Conservation (phyloP, 2,888 invertebrate genomes). For the Allophyes oxyacanthae region DNA sequence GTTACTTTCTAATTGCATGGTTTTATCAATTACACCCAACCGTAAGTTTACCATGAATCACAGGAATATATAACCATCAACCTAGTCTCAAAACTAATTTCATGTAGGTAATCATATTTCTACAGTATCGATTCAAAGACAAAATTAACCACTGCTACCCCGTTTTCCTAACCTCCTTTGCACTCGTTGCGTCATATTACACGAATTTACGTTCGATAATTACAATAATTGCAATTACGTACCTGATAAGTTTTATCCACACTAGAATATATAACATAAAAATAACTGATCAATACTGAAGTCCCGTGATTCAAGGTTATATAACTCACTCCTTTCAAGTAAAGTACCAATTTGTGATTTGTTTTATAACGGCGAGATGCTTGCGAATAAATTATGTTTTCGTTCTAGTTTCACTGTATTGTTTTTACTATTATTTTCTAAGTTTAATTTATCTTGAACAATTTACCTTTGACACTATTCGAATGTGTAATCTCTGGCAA, state of each 20-base stretch:
- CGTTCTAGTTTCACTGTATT: slow-evolving; percentile 44
- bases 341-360: slow-evolving; percentile 68
- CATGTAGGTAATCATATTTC: slow-evolving; percentile 29
- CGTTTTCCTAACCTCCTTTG: slow-evolving; percentile 55
- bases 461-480: slow-evolving; percentile 85
- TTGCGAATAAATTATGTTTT: slow-evolving; percentile 42
- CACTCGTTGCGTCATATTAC: slow-evolving; percentile 44
- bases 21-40: neutral
- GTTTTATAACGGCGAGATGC: slow-evolving; percentile 56
- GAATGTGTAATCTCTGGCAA: slow-evolving; percentile 73
- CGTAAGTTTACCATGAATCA: too few relatives aligned
- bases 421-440: slow-evolving; percentile 41
- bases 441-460: slow-evolving; percentile 60
- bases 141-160: slow-evolving; percentile 17
- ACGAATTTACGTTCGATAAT: slow-evolving; percentile 16
- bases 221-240: slow-evolving; percentile 49
- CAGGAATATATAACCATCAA: too few relatives aligned
- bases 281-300: slow-evolving; percentile 80
- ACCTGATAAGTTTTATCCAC: slow-evolving; percentile 62
- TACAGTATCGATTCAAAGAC: slow-evolving; percentile 8
- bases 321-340: slow-evolving; percentile 83
- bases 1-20: slow-evolving; percentile 44
- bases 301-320: slow-evolving; percentile 89
- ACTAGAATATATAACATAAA: slow-evolving; percentile 61
- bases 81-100: slow-evolving; percentile 3